These are phyloP conservation scores for Caenorhabditis sinica DNA, from an alignment of 2,888 invertebrate species.

Conservation along the genomic window DNA sequence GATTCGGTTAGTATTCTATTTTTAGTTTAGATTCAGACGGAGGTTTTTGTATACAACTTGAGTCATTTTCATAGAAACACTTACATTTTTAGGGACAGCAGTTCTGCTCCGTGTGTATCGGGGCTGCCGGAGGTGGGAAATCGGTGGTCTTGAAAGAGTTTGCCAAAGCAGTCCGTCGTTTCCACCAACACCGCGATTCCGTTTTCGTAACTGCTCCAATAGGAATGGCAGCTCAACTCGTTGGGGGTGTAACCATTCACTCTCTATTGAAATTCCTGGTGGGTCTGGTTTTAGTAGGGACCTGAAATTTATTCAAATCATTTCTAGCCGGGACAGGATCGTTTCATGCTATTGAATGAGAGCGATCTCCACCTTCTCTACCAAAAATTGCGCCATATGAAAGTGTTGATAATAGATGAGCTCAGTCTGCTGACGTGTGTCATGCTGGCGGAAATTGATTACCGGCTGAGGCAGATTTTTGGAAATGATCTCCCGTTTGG, in stretches of 20 bases:
- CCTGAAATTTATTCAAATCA: not conserved
- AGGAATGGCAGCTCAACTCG: not conserved
- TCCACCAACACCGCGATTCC: not conserved
- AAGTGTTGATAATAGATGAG: not conserved
- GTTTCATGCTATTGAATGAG: not conserved
- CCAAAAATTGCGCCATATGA: not conserved
- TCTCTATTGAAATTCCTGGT: not conserved
- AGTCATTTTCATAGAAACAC: not conserved
- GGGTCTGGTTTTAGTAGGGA: not conserved
- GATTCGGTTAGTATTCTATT: no score
- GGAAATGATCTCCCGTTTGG: not conserved
- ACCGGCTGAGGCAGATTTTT: not conserved
- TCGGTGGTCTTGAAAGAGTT: not conserved
- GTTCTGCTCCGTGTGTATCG: not conserved
- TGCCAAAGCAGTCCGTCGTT: not conserved
- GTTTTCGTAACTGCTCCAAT: not conserved
- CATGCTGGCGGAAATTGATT: not conserved
- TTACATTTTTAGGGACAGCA: not conserved
- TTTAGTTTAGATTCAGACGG: no score
- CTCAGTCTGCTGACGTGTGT: not conserved
- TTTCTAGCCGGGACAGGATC: not conserved
- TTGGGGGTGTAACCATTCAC: not conserved
- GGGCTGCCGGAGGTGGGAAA: not conserved
- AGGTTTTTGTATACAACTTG: not conserved
- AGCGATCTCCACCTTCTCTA: not conserved